phyloP scores from a whole-genome alignment of 1,140 invertebrate species.

The Lepidurus arcticus region DNA sequence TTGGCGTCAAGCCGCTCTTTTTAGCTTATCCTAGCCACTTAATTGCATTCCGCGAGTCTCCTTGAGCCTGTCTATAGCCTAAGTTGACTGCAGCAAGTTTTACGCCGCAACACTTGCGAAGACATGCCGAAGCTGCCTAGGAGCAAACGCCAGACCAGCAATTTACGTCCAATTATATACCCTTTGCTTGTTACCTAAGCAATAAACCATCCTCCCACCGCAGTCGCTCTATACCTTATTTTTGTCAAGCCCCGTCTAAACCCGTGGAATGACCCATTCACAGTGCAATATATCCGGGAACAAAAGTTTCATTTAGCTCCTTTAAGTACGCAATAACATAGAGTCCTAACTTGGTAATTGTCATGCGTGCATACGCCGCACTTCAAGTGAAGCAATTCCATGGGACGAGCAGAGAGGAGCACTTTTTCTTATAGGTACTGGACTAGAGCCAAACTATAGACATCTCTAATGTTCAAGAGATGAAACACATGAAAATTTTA shows the following conservation, averaged over 20 bases:
- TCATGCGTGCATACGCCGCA: no score
- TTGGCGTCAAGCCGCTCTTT: no score
- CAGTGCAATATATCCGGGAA: not conserved
- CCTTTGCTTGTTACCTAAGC: not conserved
- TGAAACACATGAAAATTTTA: no score
- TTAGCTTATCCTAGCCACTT: no score
- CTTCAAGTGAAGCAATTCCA: no score
- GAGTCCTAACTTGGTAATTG: no score
- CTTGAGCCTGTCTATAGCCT: no score
- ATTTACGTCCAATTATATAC: not conserved
- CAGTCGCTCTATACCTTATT: not conserved
- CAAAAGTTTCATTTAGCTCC: not conserved
- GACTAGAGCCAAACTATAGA: no score
- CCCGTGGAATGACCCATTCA: not conserved
- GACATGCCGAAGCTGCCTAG: not conserved
- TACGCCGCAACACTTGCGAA: not conserved
- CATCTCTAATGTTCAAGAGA: no score
- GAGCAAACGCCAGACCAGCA: not conserved
- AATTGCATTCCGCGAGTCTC: no score
- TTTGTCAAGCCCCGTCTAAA: not conserved
- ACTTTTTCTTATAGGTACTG: no score
- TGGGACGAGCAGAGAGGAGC: no score
- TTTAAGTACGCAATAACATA: not conserved
- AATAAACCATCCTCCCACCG: not conserved
- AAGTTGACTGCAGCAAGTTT: not conserved